A percentile compares a stretch with the other conserved stretches of the same genome.
Conservation (phyloP, 2,888 invertebrate genomes). For the Geotrupes spiniger region DNA sequence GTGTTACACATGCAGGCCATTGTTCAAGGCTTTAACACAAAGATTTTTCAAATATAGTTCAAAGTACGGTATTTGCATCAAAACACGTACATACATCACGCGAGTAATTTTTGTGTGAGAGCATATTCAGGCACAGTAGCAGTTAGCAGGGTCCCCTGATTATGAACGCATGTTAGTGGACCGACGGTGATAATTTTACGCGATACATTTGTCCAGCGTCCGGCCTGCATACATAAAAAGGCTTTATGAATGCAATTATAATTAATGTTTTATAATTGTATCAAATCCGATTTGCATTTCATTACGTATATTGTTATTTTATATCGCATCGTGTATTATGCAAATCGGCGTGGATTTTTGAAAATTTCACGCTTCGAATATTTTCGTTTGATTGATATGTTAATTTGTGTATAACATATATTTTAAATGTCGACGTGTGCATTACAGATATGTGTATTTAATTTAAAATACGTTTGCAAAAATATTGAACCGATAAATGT, state of each 20-base stretch:
- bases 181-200: background rate
- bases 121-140: too few species aligned
- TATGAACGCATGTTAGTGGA: background rate
- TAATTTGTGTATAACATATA: background rate
- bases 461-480: too few species aligned
- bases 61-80: too few species aligned
- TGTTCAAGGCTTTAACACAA: too few species aligned
- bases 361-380: background rate
- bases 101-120: too few species aligned
- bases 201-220: background rate
- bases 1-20: too few species aligned
- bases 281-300: slow-evolving; percentile 5
- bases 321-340: slow-evolving; percentile 1
- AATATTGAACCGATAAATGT: too few species aligned
- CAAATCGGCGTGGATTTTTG: slow-evolving; percentile 2
- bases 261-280: slow-evolving; percentile 6
- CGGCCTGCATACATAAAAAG: background rate
- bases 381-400: slow-evolving; percentile 3
- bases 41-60: too few species aligned
- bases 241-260: background rate
- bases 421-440: slow-evolving; percentile 1
- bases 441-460: too few species aligned
- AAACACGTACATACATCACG: too few species aligned
- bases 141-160: too few species aligned
- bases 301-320: slow-evolving; percentile 3